Conservation (phyloP, 2,888 invertebrate genomes). For the Drosophila aldrichi region DNA sequence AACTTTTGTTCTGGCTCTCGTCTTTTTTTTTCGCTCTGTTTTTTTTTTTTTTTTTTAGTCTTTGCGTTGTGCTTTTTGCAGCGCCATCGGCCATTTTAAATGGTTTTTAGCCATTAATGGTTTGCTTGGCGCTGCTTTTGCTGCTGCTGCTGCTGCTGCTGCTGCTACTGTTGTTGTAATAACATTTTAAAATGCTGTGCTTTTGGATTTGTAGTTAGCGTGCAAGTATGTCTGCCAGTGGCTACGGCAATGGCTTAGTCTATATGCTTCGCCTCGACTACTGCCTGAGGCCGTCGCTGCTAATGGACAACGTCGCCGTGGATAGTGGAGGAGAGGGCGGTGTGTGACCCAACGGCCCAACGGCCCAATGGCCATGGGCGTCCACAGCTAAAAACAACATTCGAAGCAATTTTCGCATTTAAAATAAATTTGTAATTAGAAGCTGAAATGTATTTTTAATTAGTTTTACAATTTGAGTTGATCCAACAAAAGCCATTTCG, state of each 20-base stretch:
- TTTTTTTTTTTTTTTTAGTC: conserved; percentile 6
- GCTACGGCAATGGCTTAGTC: conserved; percentile 32
- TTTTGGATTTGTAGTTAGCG: conserved; percentile 62
- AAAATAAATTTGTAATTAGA: conserved; percentile 78
- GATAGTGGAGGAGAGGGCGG: background rate
- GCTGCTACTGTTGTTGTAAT: conserved; percentile 63
- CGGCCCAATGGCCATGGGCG: conserved; percentile 34
- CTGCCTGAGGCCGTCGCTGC: conserved; percentile 56
- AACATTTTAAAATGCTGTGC: conserved; percentile 78
- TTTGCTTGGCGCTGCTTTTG: conserved; percentile 51
- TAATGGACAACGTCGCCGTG: conserved; percentile 60
- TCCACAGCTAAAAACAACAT: conserved; percentile 52
- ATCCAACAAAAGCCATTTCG: conserved; percentile 31
- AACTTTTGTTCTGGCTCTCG: conserved; percentile 67
- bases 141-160: conserved; percentile 28
- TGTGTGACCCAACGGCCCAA: background rate
- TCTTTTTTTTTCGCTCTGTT: conserved; percentile 29
- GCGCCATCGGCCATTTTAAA: conserved; percentile 73
- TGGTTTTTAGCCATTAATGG: conserved; percentile 77
- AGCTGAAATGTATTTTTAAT: conserved; percentile 75
- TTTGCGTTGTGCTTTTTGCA: conserved; percentile 53
- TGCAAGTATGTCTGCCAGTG: conserved; percentile 34
- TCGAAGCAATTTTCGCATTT: conserved; percentile 63
- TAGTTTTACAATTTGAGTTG: conserved; percentile 66
- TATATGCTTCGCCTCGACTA: conserved; percentile 29